Base-by-base conservation (phyloP, 30 jellyfish, hydroid and myxozoan species). In the Chrysaora quinquecirrha region DNA sequence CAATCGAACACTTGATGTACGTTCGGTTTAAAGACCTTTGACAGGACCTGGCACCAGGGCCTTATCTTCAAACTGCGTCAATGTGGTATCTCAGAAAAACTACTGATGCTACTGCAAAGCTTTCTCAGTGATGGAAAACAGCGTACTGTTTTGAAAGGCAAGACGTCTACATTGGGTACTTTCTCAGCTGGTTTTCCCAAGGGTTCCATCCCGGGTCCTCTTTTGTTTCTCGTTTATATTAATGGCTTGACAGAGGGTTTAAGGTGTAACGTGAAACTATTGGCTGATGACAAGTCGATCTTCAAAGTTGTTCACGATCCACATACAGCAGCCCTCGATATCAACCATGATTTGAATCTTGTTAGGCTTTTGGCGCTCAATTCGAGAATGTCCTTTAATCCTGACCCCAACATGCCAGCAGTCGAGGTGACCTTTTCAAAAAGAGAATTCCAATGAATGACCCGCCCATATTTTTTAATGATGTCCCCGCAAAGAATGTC, bases 331-430 rank as follows among this genome's bases (percentile, higher is more conserved):
- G 79, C 80, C 63, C 9, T 4, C 72, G 72, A 60, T 43, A 43
- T 11, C 29, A 46, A 73, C 85, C 73, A 48, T 35, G 88, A 56
- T 31, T 54, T 56, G 38, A 61, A 32, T 25, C 80, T 60, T 46
- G 28, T 30, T 48, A 33, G 52, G 61, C 31, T 34, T 43, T 84
- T 88, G 95, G 75, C 80, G 29, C 80, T 38, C 71, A 54, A 64
- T 72, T 69, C 81, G 87, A 46, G 83, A 65, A 74, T 84, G 95
- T 84, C 95, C 84, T 72, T 72, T 73, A 71, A 72, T 56, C 79
- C 93, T 83, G 88, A 83, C 78, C 89, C 88, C 54, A 47, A 35
- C 52, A 83, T 71, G 64, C 95, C 56, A 63, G 90, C 95, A 71
- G 90, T 72, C 48, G 84, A 61, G 54, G 62, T 71, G 64, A 38